A percentile compares a stretch with the other conserved stretches of the same genome.
phyloP scores from a whole-genome alignment of 2,797 vertebrate species.

The Hafferia zeledoni region DNA sequence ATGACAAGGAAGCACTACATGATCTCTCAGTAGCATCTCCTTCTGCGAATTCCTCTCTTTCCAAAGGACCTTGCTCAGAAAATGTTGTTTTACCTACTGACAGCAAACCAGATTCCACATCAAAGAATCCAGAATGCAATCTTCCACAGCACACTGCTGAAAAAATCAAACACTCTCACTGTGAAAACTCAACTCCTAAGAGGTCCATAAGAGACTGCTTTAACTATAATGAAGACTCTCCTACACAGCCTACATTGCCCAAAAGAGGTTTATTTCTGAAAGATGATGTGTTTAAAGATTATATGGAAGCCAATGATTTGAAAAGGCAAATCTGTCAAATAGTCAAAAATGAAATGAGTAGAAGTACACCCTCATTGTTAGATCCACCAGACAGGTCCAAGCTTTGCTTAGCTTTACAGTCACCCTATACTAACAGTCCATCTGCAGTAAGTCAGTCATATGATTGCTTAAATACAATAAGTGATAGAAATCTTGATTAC shows the following conservation, averaged over 20 bases:
- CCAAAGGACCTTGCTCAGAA: slow-evolving; percentile 30
- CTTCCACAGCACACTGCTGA: slow-evolving; percentile 58
- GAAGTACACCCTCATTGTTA: slow-evolving; percentile 86
- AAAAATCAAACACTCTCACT: slow-evolving; percentile 61
- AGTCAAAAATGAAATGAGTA: slow-evolving; percentile 85
- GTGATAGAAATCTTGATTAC: slow-evolving; percentile 69
- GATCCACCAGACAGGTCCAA: slow-evolving; percentile 87
- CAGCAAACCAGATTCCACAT: neutral
- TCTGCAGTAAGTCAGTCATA: slow-evolving; percentile 85
- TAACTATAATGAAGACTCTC: slow-evolving; percentile 85
- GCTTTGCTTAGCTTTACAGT: slow-evolving; percentile 88
- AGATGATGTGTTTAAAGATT: slow-evolving; percentile 71
- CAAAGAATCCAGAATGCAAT: slow-evolving; percentile 31
- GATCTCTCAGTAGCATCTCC: neutral
- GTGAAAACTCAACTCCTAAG: slow-evolving; percentile 83
- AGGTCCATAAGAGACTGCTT: slow-evolving; percentile 84
- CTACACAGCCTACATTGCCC: slow-evolving; percentile 86
- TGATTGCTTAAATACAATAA: slow-evolving; percentile 83
- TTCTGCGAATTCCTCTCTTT: neutral
- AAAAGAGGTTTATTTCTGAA: slow-evolving; percentile 87
- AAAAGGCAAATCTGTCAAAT: slow-evolving; percentile 70
- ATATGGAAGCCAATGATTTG: slow-evolving; percentile 18
- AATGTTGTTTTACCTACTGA: slow-evolving; percentile 1
- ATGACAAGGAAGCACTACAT: neutral
- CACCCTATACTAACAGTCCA: slow-evolving; percentile 75